These are phyloP conservation scores for Tetramorium bicarinatum DNA, from an alignment of 2,888 invertebrate genomes.

Conservation along the genomic window DNA sequence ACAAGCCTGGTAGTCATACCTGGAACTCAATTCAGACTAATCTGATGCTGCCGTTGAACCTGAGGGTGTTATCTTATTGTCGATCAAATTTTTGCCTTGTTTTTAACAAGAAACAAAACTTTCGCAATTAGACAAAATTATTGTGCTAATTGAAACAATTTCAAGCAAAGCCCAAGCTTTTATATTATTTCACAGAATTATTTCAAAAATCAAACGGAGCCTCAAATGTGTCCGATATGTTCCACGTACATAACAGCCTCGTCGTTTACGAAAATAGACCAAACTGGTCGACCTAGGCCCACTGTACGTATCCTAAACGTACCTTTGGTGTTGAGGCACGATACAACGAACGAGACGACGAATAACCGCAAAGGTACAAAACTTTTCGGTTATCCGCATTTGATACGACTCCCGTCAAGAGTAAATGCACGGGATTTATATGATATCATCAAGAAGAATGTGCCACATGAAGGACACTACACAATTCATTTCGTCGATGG, in stretches of 20 bases:
- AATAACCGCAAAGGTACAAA: slow-evolving; percentile 86
- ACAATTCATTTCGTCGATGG: slow-evolving; percentile 88
- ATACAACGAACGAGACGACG: slow-evolving; percentile 86
- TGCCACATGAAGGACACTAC: slow-evolving; percentile 86
- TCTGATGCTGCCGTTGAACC: slow-evolving; percentile 90
- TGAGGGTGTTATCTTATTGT: slow-evolving; percentile 78
- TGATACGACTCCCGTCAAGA: slow-evolving; percentile 88
- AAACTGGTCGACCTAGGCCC: slow-evolving; percentile 82
- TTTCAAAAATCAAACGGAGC: slow-evolving; percentile 82
- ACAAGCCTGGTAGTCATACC: slow-evolving; percentile 88
- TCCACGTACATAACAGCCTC: slow-evolving; percentile 77
- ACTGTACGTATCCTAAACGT: slow-evolving; percentile 87
- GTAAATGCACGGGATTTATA: slow-evolving; percentile 87
- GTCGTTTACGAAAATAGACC: slow-evolving; percentile 83
- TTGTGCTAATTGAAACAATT: not conserved
- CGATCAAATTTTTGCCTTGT: not conserved
- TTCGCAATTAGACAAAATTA: not conserved
- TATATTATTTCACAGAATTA: slow-evolving; percentile 82
- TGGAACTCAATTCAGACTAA: slow-evolving; percentile 96
- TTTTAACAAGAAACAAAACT: not conserved
- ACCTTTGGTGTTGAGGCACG: slow-evolving; percentile 88
- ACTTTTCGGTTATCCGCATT: slow-evolving; percentile 88
- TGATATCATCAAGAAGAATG: slow-evolving; percentile 86
- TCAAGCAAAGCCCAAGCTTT: slow-evolving; percentile 73
- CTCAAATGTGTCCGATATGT: slow-evolving; percentile 82